Conservation (phyloP, 2,113 vertebrate species). For the Oenanthe oenanthe region DNA sequence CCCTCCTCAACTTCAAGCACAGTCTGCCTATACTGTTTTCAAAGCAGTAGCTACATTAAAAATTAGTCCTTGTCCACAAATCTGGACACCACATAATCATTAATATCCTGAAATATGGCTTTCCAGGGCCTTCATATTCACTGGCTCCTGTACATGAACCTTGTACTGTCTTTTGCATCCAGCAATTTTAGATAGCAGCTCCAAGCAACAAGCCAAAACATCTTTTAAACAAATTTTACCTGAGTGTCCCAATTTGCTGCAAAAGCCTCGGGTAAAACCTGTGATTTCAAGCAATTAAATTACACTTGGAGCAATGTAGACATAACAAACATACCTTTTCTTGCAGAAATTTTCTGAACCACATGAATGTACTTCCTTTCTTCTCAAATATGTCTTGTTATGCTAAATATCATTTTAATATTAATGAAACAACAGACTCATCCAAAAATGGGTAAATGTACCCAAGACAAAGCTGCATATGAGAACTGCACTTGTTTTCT, state of each 20-base stretch:
- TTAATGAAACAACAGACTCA: background rate
- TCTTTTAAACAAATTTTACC: background rate
- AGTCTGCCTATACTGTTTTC: background rate
- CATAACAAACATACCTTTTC: background rate
- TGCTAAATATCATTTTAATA: background rate
- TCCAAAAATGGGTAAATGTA: background rate
- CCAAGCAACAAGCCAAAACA: background rate
- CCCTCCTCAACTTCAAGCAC: background rate
- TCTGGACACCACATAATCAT: background rate
- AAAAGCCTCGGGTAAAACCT: conserved; percentile 7
- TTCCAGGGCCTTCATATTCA: background rate
- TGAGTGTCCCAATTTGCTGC: background rate
- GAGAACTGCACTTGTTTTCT: background rate
- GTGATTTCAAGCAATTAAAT: conserved; percentile 1
- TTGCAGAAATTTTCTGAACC: background rate
- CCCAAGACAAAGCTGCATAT: background rate
- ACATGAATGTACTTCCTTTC: background rate
- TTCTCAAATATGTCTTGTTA: background rate
- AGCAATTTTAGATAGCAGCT: background rate
- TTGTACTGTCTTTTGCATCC: background rate
- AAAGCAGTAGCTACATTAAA: background rate
- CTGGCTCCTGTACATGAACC: background rate
- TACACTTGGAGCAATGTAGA: background rate
- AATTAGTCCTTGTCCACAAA: background rate
- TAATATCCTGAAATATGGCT: background rate